Percentiles rank a stretch among this genome's conserved stretches.
Conservation (phyloP, 2,888 invertebrate genomes). For the Schizotus pectinicornis region DNA sequence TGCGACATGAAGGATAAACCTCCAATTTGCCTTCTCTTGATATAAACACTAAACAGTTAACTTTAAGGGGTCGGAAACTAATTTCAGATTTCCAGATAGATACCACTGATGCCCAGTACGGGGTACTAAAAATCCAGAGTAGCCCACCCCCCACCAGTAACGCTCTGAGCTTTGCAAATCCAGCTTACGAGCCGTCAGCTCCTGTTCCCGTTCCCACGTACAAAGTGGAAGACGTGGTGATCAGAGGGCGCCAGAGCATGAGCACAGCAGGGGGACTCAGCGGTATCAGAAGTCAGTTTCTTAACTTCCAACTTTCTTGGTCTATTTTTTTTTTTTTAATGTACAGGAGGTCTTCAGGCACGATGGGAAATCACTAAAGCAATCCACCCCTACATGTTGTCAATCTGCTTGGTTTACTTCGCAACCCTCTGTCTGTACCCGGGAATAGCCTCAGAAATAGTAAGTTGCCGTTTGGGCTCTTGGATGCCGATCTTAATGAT, state of each 20-base stretch:
- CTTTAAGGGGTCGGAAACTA: no score
- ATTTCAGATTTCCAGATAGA: conserved; percentile 64
- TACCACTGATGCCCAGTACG: conserved; percentile 71
- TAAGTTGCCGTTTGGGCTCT: conserved; percentile 79
- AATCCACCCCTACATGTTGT: conserved; percentile 90
- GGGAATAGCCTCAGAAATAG: conserved; percentile 87
- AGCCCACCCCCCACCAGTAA: conserved; percentile 64
- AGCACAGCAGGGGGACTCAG: conserved; percentile 60
- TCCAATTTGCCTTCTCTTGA: no score
- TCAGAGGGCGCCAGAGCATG: conserved; percentile 64
- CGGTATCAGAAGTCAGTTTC: conserved; percentile 60
- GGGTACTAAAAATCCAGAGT: conserved; percentile 78
- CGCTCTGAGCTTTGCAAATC: conserved; percentile 82
- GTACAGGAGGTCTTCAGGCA: conserved; percentile 71
- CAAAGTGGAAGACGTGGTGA: conserved; percentile 79
- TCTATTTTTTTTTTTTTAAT: conserved; percentile 14
- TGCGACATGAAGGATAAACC: no score
- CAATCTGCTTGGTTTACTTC: conserved; percentile 87
- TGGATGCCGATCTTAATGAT: conserved; percentile 94
- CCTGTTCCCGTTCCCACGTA: conserved; percentile 69
- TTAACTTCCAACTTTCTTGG: neutral
- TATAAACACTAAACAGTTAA: no score
- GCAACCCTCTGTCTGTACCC: conserved; percentile 90
- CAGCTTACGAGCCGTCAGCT: conserved; percentile 80
- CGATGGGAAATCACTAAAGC: conserved; percentile 82